These are phyloP conservation scores for Desoria tigrina DNA, from an alignment of 2,888 invertebrate species.

Conservation along the genomic window DNA sequence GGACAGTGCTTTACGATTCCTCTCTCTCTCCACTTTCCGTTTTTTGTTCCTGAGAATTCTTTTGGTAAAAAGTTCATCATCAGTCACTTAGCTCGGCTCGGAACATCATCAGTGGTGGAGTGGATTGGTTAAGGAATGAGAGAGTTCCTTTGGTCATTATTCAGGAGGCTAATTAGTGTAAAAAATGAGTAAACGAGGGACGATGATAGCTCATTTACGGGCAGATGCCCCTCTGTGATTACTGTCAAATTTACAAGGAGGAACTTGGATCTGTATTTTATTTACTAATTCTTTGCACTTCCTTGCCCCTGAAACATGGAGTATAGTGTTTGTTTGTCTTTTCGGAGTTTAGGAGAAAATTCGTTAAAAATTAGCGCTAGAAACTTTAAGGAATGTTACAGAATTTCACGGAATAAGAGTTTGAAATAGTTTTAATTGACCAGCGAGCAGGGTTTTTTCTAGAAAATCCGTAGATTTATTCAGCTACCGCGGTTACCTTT, in stretches of 20 bases:
- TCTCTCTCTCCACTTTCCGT: not conserved
- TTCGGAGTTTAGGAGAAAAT: too few relatives aligned
- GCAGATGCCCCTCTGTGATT: constrained; percentile 42
- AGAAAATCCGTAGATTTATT: too few relatives aligned
- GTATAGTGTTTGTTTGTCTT: too few relatives aligned
- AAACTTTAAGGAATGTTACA: too few relatives aligned
- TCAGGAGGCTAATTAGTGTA: constrained; percentile 46
- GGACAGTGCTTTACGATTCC: constrained; percentile 14
- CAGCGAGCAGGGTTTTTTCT: too few relatives aligned
- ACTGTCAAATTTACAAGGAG: constrained; percentile 38
- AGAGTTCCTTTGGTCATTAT: constrained; percentile 29
- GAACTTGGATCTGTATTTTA: constrained; percentile 4
- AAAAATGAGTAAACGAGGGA: constrained; percentile 40
- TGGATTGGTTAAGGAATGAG: not conserved
- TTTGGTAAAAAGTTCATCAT: constrained; percentile 19
- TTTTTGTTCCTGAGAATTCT: constrained; percentile 5
- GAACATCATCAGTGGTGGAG: not conserved
- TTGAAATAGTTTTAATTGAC: too few relatives aligned
- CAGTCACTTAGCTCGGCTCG: not conserved
- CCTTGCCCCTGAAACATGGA: too few relatives aligned
- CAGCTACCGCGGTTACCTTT: too few relatives aligned
- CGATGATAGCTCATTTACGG: constrained; percentile 47
- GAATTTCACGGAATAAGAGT: too few relatives aligned
- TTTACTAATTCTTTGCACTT: too few relatives aligned
- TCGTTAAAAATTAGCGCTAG: too few relatives aligned